Conservation (phyloP, 92 coral and sea anemone species). For the Metridium senile region DNA sequence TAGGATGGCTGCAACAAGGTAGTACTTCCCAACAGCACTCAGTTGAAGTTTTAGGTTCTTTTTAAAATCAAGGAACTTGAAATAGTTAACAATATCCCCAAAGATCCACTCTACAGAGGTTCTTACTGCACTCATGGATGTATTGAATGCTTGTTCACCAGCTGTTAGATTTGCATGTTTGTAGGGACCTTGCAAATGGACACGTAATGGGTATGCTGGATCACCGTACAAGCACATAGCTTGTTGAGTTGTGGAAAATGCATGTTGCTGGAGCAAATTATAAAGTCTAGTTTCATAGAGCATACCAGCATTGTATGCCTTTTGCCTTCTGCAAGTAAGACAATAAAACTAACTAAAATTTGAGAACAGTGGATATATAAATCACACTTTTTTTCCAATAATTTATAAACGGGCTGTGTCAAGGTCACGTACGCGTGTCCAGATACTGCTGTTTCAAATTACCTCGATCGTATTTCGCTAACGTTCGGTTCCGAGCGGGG, state of each 20-base stretch:
- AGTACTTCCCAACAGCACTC: constrained; percentile 19
- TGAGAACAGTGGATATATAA: background rate
- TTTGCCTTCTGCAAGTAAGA: constrained; percentile 31
- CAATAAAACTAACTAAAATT: background rate
- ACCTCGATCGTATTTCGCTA: too few species aligned
- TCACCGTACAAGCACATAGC: constrained; percentile 12
- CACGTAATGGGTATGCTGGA: constrained; percentile 11
- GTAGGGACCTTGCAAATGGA: constrained; percentile 7
- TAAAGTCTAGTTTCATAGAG: constrained; percentile 22
- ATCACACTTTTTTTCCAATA: background rate
- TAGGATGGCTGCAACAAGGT: constrained; percentile 19
- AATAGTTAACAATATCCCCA: constrained; percentile 6
- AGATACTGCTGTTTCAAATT: too few species aligned
- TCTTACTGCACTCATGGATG: constrained; percentile 13
- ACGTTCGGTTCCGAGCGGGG: too few species aligned
- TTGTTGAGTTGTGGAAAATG: background rate
- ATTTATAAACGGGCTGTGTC: too few species aligned
- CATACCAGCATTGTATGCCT: constrained; percentile 51
- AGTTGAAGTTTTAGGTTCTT: background rate
- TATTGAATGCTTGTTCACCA: background rate
- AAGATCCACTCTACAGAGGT: constrained; percentile 23
- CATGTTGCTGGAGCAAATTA: background rate
- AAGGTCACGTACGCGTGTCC: too few species aligned
- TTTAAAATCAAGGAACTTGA: background rate
- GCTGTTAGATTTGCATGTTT: constrained; percentile 4